Base-by-base conservation (phyloP, 92 coral and sea anemone genomes). In the Bergia puertoricense region DNA sequence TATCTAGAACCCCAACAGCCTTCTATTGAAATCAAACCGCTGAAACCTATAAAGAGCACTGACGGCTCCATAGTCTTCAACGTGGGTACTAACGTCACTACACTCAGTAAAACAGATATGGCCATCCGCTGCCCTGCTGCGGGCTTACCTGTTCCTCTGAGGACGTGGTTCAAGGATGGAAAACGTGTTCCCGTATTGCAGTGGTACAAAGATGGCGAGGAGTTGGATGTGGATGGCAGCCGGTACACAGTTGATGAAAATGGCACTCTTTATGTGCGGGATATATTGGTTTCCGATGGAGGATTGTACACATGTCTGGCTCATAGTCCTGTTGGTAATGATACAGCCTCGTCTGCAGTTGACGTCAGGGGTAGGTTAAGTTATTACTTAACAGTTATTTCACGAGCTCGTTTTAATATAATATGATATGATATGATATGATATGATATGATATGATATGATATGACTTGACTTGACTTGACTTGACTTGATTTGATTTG, bases 111-210 rank as follows among this genome's bases (percentile, higher is more conserved):
- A 41, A 94, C 98, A n/a, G 91, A 88, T 18, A 88, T 95, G 67
- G 85, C 94, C 20, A 86, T 95, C 56, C 83, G 79, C 54, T 95
- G 98, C 40, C 89, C 91, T 10, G 93, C 98, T 0, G 88, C 90
- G 67, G 98, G 98, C 2, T 76, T 93, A 43, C 98, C 98, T n/a
- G 91, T 76, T 38, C 96, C 98, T 9, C 80, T 94, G 11, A 91
- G 87, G 75, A 85, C 86, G 48, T 95, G 96, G 96, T 66, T 79
- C 15, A 95, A 89, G 84, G 92, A 92, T 37, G 92, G 93, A 18
- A 73, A 85, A 81, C 91, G 30, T 11, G 23, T 92, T 40, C 87
- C 78, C 5, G 87, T 84, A 16, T 38, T 84, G 30, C 46, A 45
- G 65, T 84, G 87, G 87, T 84, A 43, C 68, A 84, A 84, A 22